Evolutionary conservation across 30 jellyfish, hydroid and myxozoan genomes (phyloP).

Genomic region (Euphysa ruthae): DNA sequence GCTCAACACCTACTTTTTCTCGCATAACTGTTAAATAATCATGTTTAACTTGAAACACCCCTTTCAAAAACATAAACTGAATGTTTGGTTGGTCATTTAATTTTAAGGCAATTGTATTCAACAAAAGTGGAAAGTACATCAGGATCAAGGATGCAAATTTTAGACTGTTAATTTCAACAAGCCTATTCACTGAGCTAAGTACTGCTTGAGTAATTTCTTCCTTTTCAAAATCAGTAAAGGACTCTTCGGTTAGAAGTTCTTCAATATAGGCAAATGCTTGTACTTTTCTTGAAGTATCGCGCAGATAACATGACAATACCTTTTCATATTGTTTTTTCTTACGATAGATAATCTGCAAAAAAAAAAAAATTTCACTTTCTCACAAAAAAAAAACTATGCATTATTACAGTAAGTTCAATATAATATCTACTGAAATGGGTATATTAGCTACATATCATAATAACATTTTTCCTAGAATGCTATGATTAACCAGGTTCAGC

Average conservation of each 20-base stretch:
- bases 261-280: conserved; percentile 63
- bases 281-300: conserved; percentile 68
- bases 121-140: conserved; percentile 40
- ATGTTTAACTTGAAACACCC: conserved; percentile 57
- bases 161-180: conserved; percentile 63
- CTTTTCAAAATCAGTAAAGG: conserved; percentile 80
- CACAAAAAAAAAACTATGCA: conserved; percentile 87
- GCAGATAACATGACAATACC: conserved; percentile 79
- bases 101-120: conserved; percentile 53
- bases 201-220: conserved; percentile 74
- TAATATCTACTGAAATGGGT: too few species aligned
- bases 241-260: conserved; percentile 56
- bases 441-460: too few species aligned
- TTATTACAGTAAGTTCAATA: too few species aligned
- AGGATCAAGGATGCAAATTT: conserved; percentile 66
- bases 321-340: conserved; percentile 58
- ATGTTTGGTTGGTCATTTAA: conserved; percentile 48
- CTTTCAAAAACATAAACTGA: conserved; percentile 67
- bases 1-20: conserved; percentile 14
- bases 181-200: conserved; percentile 36
- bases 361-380: conserved; percentile 50
- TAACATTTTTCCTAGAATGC: too few species aligned
- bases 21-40: conserved; percentile 19
- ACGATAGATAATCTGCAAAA: conserved; percentile 26
- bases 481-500: too few species aligned